Base-by-base conservation (phyloP, 2,113 vertebrate genomes). In the Microtus richardsoni region DNA sequence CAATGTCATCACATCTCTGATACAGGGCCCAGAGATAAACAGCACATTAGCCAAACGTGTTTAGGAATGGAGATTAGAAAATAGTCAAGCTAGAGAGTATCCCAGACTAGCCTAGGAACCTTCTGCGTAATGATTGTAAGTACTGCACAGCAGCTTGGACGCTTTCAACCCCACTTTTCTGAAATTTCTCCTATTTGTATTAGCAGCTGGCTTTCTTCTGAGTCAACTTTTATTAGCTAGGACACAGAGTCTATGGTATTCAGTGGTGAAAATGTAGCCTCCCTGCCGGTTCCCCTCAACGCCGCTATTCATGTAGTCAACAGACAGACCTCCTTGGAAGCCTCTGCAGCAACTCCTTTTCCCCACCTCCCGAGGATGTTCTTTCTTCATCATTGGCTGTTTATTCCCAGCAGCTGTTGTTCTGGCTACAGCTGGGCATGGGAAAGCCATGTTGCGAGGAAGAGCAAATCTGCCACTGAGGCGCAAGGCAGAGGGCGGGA, bases 131-230 rank as follows among this genome's bases (percentile, higher is more conserved):
- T 14, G 39, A 28, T 5, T 88, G 44, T 30, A 93, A 80, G n/a
- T n/a, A 79, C 41, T 82, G 89, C 68, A 52, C 26, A 86, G 71
- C 52, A 62, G 54, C 54, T 86, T 22, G 64, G n/a, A 30, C 14
- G 17, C 39, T 36, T 54, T 62, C 62, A 91, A 52, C 52, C 47
- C 47, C 74, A 66, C n/a, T 94, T 85, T 73, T 47, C 75, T 85
- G 84, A 93, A 93, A 79, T n/a, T 85, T 93, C 44, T 94, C 79
- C 85, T 2, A 47, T 82, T 86, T 88, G 75, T 79, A 73, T 62
- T 49, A 60, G 52, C 70, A 85, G n/a, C 13, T 91, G 71, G 39
- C 1, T 95, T 91, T 66, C 41, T 78, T 96, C n/a, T 4, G n/a
- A 92, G 44, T 93, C 39, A 49, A 54, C 58, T 8, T 88, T 64